Percentiles rank a stretch among this genome's conserved stretches.
Conservation (phyloP, 2,888 invertebrate species). For the Choristoneura rosaceana region DNA sequence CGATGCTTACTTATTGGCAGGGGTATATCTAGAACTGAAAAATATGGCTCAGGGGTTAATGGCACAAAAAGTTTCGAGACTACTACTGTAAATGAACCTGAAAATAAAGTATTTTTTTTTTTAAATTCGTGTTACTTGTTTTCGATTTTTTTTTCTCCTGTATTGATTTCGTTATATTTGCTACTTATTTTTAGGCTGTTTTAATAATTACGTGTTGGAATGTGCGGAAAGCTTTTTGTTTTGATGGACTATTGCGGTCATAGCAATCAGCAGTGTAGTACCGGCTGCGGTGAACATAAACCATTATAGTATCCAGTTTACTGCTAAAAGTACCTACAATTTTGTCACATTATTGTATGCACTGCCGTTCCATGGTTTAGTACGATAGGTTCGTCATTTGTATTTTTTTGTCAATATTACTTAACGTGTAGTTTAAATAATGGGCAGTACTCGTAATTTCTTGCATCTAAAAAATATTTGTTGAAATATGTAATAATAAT, state of each 20-base stretch:
- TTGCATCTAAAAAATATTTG: too few species aligned
- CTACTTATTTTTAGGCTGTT: neutral
- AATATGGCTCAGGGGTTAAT: too few species aligned
- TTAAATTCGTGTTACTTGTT: too few species aligned
- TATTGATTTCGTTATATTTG: neutral
- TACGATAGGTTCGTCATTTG: neutral
- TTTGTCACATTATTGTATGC: constrained; percentile 5
- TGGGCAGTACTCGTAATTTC: too few species aligned
- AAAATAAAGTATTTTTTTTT: too few species aligned
- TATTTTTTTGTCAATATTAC: too few species aligned
- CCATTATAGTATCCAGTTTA: constrained; percentile 2
- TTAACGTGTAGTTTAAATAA: too few species aligned
- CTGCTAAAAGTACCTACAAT: constrained; percentile 18
- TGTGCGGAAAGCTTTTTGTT: neutral
- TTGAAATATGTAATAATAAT: too few species aligned
- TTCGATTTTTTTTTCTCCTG: neutral
- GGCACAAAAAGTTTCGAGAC: too few species aligned
- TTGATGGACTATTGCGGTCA: neutral
- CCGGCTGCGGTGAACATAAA: constrained; percentile 17
- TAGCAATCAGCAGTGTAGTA: neutral
- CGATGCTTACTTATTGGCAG: too few species aligned
- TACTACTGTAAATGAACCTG: too few species aligned
- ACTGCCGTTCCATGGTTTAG: neutral
- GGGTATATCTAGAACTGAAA: too few species aligned
- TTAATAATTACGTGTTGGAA: neutral